Evolutionary conservation across 2,797 vertebrate species (phyloP), one percentile per base, ranked within the genome.

Genomic region (Sebastiscus tertius): DNA sequence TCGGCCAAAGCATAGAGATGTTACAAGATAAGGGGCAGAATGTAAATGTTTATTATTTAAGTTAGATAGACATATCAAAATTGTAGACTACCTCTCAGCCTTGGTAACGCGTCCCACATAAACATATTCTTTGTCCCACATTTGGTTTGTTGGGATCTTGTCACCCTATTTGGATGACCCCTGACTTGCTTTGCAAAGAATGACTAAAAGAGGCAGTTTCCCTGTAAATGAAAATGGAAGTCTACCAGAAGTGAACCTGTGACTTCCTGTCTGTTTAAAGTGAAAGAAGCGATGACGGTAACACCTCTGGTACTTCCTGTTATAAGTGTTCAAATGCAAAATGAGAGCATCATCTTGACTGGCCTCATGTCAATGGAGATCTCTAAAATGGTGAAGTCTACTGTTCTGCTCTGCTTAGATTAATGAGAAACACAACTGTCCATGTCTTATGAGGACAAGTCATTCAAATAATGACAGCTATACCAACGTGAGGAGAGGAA

Each of bases 131-230:
- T 49, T 49, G 46, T 49, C 16, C 46, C 46, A 49, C 39, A 46
- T 46, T 46, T 46, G 39, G 39, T 46, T 46, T 46, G 39, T 18
- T 46, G 39, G 16, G 39, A 46, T 16, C 18, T 49, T 8, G 46
- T 49, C 46, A 49, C 46, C 46, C 46, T 49, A 76, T 87, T 64
- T 69, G 24, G 29, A 67, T 79, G 79, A 88, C 81, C 81, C 46
- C n/a, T 79, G 74, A 79, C 77, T 70, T 72, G 83, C 77, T 87
- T 81, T 71, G 59, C 83, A 58, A 56, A 71, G 75, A 83, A 83
- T 87, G 87, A 91, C 83, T 88, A 86, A 36, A 22, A 84, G 82
- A 77, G 68, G 31, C 31, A 3, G 75, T 75, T 90, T 88, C 86
- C 77, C 67, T 69, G 75, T 73, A 85, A 54, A 4, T 75, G 65